Percentiles rank a stretch among this genome's conserved stretches.
phyloP scores from a whole-genome alignment of 2,888 invertebrate species.

The Synanthedon tipuliformis region DNA sequence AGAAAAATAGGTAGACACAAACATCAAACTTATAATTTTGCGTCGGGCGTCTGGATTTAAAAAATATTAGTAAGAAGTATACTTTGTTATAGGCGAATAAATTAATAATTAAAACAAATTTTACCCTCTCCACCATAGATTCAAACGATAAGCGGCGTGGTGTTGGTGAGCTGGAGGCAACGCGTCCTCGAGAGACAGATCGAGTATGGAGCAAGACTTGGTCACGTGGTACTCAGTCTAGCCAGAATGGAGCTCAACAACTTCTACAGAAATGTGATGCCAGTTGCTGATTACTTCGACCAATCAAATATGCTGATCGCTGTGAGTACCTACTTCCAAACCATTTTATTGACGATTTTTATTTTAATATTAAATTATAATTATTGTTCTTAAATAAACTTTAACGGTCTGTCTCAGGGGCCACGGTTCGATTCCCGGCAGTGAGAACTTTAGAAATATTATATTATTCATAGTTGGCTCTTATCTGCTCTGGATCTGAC shows the following conservation, averaged over 20 bases:
- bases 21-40: no score
- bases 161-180: conserved; percentile 89
- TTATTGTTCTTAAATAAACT: no score
- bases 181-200: conserved; percentile 88
- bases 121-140: conserved; percentile 68
- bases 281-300: conserved; percentile 91
- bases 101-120: background rate
- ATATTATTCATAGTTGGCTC: no score
- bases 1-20: no score
- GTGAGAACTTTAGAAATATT: no score
- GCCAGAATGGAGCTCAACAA: conserved; percentile 90
- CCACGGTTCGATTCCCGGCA: no score
- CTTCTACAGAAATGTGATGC: conserved; percentile 89
- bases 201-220: conserved; percentile 89
- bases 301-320: conserved; percentile 80
- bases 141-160: conserved; percentile 87
- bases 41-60: background rate
- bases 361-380: no score
- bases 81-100: background rate
- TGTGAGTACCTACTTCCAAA: conserved; percentile 30
- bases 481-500: no score
- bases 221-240: conserved; percentile 83
- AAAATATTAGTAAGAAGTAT: background rate
- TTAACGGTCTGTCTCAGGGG: no score
- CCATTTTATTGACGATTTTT: no score